Percentiles rank a stretch among this genome's conserved stretches.
Conservation (phyloP, 2,797 vertebrate species). For the Hypotaenidia okinawae region DNA sequence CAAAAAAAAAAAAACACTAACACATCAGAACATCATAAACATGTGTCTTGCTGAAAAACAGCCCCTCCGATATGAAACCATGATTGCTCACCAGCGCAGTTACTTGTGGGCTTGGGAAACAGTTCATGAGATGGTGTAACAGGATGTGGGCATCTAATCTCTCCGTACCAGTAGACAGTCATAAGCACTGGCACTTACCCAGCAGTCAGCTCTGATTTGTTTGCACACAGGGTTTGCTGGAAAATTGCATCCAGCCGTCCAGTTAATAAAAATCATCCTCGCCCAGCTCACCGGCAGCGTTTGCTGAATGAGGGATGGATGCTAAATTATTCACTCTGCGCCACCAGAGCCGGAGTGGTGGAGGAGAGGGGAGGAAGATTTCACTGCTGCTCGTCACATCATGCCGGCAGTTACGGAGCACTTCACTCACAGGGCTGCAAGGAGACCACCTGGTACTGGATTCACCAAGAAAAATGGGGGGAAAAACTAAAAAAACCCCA, state of each 20-base stretch:
- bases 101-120: slow-evolving; percentile 19
- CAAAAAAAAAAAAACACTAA: not conserved
- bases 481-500: no score
- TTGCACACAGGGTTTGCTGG: slow-evolving; percentile 47
- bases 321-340: slow-evolving; percentile 52
- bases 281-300: not conserved
- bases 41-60: not conserved
- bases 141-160: slow-evolving; percentile 46
- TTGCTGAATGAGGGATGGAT: slow-evolving; percentile 55
- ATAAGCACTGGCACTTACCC: not conserved
- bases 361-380: slow-evolving; percentile 2
- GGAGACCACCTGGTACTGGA: slow-evolving; percentile 47
- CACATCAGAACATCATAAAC: not conserved
- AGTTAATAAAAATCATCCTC: slow-evolving; percentile 48
- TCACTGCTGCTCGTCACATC: not conserved
- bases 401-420: not conserved
- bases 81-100: not conserved
- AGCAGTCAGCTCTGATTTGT: slow-evolving; percentile 33
- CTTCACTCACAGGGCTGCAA: slow-evolving; percentile 29
- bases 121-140: not conserved
- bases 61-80: not conserved
- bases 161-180: not conserved
- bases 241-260: slow-evolving; percentile 51
- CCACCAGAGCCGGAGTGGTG: not conserved
- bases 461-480: not conserved